Conservation (phyloP, 2,113 vertebrate species). For the Alouatta palliata region DNA sequence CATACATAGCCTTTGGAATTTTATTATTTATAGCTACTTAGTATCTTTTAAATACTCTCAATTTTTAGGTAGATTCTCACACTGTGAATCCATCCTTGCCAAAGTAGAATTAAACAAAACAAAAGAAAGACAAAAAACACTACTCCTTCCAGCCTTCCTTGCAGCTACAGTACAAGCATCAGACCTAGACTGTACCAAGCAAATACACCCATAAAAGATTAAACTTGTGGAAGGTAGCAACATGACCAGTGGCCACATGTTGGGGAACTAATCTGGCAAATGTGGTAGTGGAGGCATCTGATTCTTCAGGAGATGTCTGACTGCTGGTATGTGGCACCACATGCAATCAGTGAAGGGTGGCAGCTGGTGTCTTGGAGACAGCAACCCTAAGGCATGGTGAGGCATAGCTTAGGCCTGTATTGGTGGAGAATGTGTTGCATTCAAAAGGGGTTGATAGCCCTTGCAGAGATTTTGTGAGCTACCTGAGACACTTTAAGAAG, state of each 20-base stretch:
- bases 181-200: background rate
- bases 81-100: background rate
- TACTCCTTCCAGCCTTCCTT: background rate
- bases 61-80: constrained; percentile 45
- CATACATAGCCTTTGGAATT: constrained; percentile 45
- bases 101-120: constrained; percentile 11
- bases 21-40: constrained; percentile 13
- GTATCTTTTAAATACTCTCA: constrained; percentile 50
- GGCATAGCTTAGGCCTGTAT: background rate
- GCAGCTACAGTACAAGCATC: background rate
- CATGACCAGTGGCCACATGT: background rate
- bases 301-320: background rate
- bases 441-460: background rate
- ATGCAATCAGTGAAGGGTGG: background rate
- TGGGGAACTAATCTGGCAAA: background rate
- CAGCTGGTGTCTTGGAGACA: background rate
- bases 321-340: background rate
- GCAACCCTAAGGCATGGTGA: background rate
- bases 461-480: constrained; percentile 9
- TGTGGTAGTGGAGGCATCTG: background rate
- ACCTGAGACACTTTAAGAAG: background rate
- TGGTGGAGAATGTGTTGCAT: background rate
- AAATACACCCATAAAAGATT: background rate
- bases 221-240: background rate
- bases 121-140: background rate